These are phyloP conservation scores for Volucella zonaria DNA, from an alignment of 2,888 invertebrate species.

Conservation along the genomic window DNA sequence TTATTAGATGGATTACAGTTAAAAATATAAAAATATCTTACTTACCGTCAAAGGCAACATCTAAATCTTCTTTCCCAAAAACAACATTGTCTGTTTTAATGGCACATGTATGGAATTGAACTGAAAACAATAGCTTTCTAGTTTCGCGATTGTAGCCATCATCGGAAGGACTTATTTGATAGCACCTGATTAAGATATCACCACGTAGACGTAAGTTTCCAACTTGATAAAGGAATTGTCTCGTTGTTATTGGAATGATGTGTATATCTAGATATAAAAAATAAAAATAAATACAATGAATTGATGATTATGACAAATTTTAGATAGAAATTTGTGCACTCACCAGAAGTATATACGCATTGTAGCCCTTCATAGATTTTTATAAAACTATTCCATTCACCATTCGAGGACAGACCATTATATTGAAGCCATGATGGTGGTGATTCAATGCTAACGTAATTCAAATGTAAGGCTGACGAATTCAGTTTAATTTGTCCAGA, in stretches of 20 bases:
- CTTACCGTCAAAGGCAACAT: constrained; percentile 91
- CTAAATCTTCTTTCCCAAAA: constrained; percentile 93
- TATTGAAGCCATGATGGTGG: constrained; percentile 89
- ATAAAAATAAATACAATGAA: background rate
- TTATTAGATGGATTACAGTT: constrained; percentile 6
- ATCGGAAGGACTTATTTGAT: constrained; percentile 85
- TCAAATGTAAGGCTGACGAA: constrained; percentile 92
- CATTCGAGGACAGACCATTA: constrained; percentile 80
- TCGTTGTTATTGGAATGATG: constrained; percentile 77
- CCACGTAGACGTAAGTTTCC: constrained; percentile 86
- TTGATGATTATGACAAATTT: background rate
- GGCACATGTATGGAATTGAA: constrained; percentile 97
- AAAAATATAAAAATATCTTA: background rate
- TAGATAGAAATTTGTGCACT: constrained; percentile 52
- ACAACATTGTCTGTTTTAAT: constrained; percentile 92
- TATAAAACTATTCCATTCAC: constrained; percentile 89
- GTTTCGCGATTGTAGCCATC: constrained; percentile 75
- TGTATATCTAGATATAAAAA: constrained; percentile 75
- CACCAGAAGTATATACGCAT: constrained; percentile 93
- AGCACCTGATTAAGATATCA: constrained; percentile 95
- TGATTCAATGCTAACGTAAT: constrained; percentile 92
- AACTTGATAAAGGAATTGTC: constrained; percentile 88
- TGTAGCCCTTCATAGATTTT: constrained; percentile 96
- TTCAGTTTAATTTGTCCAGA: constrained; percentile 95
- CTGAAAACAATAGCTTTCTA: constrained; percentile 90